Evolutionary conservation across 1,140 invertebrate genomes (phyloP).

Genomic region (Drosophila micromelanica): DNA sequence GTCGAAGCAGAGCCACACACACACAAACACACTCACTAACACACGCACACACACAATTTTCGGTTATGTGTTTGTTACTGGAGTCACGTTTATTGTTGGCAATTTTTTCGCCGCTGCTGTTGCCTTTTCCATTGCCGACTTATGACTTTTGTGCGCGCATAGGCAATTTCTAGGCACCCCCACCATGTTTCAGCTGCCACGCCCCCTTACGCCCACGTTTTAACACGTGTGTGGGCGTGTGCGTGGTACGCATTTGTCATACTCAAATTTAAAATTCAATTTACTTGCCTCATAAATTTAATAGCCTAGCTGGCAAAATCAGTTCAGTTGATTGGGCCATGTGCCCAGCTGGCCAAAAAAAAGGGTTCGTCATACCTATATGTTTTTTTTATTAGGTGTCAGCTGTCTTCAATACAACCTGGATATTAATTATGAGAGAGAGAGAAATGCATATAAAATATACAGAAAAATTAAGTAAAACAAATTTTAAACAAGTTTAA

Average conservation of each 20-base stretch:
- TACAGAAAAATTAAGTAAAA: too few species aligned
- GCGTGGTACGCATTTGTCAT: conserved; percentile 75
- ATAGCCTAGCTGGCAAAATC: conserved; percentile 52
- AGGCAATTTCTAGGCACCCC: conserved; percentile 69
- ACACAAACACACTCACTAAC: conserved; percentile 28
- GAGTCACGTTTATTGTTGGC: conserved; percentile 71
- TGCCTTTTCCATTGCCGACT: conserved; percentile 49
- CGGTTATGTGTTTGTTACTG: conserved; percentile 60
- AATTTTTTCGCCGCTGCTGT: conserved; percentile 45
- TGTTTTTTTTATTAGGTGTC: conserved; percentile 4
- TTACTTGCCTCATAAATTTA: conserved; percentile 83
- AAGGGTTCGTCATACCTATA: conserved; percentile 20
- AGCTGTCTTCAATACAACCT: not conserved
- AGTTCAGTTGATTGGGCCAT: conserved; percentile 60
- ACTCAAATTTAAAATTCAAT: conserved; percentile 83
- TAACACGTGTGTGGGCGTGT: conserved; percentile 30
- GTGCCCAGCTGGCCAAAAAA: conserved; percentile 6
- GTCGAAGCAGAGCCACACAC: conserved; percentile 12
- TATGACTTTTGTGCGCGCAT: conserved; percentile 76
- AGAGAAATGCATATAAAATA: not conserved
- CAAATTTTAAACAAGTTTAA: too few species aligned
- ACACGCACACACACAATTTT: conserved; percentile 34
- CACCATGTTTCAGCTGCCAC: not conserved
- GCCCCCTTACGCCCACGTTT: not conserved
- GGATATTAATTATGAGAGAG: not conserved